Evolutionary conservation across 1,140 invertebrate genomes (phyloP).

Genomic region (Zaprionus davidi): DNA sequence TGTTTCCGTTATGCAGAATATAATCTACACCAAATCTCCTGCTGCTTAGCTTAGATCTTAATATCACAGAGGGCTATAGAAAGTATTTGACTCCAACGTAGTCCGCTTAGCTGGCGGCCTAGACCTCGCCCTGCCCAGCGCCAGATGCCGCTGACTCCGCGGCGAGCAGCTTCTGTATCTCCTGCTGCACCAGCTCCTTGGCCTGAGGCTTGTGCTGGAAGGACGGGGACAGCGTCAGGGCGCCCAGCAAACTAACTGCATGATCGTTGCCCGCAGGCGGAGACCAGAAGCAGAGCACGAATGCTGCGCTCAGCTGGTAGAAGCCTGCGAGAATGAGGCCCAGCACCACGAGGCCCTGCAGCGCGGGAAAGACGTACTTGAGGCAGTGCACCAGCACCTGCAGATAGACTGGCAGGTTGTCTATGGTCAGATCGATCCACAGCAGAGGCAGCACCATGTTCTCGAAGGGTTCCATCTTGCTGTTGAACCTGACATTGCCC

Average conservation of each 20-base stretch:
- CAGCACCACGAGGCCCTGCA: conserved; percentile 78
- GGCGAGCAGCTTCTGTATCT: conserved; percentile 56
- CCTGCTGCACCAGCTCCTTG: conserved; percentile 27
- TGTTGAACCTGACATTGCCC: conserved; percentile 86
- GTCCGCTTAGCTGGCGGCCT: conserved; percentile 1
- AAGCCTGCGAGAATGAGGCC: conserved; percentile 79
- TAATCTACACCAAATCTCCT: conserved; percentile 68
- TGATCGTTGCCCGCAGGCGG: conserved; percentile 15
- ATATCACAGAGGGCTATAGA: conserved; percentile 67
- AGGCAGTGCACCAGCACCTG: conserved; percentile 70
- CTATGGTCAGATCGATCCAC: conserved; percentile 87
- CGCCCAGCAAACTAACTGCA: conserved; percentile 4
- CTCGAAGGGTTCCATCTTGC: conserved; percentile 86
- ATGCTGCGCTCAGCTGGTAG: conserved; percentile 77
- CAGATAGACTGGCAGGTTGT: conserved; percentile 68
- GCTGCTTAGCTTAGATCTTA: conserved; percentile 57
- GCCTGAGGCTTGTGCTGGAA: conserved; percentile 37
- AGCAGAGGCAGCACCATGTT: conserved; percentile 87
- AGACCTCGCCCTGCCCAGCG: conserved; percentile 30
- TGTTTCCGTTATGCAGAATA: conserved; percentile 76
- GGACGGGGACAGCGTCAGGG: not conserved
- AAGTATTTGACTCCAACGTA: conserved; percentile 36
- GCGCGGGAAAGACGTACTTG: conserved; percentile 75
- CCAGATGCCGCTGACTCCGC: not conserved
- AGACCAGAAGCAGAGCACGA: conserved; percentile 74